Percentiles rank a stretch among this genome's conserved stretches.
Evolutionary conservation across 2,888 invertebrate species (phyloP).

Genomic region (Stictocephala bisonia): DNA sequence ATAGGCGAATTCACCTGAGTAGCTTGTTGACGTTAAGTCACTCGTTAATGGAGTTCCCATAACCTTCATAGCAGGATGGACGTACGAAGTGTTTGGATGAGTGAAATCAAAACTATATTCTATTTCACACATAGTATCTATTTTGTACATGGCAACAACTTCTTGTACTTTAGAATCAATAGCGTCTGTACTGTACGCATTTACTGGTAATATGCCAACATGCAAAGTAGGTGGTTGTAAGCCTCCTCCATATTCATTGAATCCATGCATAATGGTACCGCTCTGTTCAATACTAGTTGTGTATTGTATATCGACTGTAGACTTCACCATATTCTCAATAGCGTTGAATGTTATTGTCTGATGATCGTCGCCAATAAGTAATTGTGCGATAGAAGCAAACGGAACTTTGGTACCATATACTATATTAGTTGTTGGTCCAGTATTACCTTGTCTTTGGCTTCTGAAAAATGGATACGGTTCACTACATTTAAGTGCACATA

Average conservation of each 20-base stretch:
- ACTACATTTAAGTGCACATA: background rate
- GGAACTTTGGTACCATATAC: constrained; percentile 1
- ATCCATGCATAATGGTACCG: background rate
- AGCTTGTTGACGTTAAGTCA: background rate
- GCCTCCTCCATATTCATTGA: constrained; percentile 14
- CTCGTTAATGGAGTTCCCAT: background rate
- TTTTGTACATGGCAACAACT: background rate
- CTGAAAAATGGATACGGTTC: constrained; percentile 13
- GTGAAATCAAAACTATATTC: constrained; percentile 15
- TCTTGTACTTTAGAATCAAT: constrained; percentile 1
- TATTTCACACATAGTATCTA: background rate
- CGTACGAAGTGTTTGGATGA: background rate
- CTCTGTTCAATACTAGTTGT: background rate
- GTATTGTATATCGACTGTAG: background rate
- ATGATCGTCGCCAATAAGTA: background rate
- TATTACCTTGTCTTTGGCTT: too few relatives aligned
- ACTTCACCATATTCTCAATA: background rate
- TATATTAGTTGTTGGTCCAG: background rate
- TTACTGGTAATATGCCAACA: constrained; percentile 4
- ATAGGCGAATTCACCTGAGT: background rate
- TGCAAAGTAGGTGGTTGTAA: constrained; percentile 17
- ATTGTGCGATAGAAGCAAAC: background rate
- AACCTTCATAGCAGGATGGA: constrained; percentile 3
- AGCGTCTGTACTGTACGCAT: background rate
- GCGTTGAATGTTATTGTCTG: background rate